Base-by-base conservation (phyloP, 2,113 vertebrate genomes). In the Rhagologus leucostigma region DNA sequence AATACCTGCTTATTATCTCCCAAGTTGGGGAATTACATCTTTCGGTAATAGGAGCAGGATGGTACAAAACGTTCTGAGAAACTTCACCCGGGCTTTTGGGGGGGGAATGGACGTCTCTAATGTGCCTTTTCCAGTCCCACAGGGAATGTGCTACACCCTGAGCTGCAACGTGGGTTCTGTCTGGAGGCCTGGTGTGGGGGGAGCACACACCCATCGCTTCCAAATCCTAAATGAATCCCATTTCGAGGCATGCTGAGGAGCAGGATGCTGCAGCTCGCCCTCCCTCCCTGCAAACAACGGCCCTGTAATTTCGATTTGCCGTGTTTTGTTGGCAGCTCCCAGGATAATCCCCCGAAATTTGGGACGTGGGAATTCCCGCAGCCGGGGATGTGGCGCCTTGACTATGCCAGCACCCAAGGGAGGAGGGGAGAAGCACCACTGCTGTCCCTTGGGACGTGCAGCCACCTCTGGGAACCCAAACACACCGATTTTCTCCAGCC, bases 1-100 rank as follows among this genome's bases (percentile, higher is more conserved):
- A 97, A 98, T 98, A 98, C 91, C 97, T 96, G 97, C 98, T 98
- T 98, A 98, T 98, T 98, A 98, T 97, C 97, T 96, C 94, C 96
- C 65, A n/a, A 96, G 90, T 90, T 64, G 91, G 91, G 97, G 97
- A 97, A 97, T 96, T 97, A 96, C 97, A 97, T 98, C 97, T 98
- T 97, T 95, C 11, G 21, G 76, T 95, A 97, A 97, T 87, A 70
- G 74, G 95, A 95, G 81, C 84, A 92, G 35, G 79, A 90, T n/a
- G 86, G 96, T 90, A 97, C 95, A 96, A 89, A 96, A 92, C 13
- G 39, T 64, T 55, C 95, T 91, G 89, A 27, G 63, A 39, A 94
- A 88, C 90, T 94, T 95, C 49, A 37, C 7, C 7, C 73, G 24
- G 85, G 24, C 4, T 46, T 77, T 77, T 49, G 4, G 1, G 10